phyloP scores from a whole-genome alignment of 1,140 invertebrate genomes.

The Rhizoglyphus robini region DNA sequence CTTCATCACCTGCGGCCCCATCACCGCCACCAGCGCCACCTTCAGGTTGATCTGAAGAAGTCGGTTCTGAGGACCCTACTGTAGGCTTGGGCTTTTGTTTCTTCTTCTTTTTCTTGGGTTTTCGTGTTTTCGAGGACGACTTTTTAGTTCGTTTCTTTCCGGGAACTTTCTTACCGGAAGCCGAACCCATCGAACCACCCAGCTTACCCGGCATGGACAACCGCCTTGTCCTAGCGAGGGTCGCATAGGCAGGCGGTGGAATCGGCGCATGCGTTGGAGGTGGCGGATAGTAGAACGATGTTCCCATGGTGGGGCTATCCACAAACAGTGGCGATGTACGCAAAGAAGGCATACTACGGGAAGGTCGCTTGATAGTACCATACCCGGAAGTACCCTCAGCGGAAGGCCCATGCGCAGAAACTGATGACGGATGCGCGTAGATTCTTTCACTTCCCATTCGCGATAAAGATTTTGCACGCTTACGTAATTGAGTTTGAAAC shows the following conservation, averaged over 20 bases:
- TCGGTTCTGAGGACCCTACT: too few species aligned
- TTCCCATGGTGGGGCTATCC: neutral
- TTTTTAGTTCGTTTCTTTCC: too few species aligned
- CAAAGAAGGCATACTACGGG: neutral
- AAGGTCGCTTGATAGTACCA: neutral
- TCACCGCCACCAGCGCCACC: neutral
- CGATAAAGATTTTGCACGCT: conserved; percentile 6
- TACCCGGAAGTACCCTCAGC: neutral
- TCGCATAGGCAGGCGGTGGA: neutral
- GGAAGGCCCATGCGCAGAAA: neutral
- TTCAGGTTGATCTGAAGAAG: neutral
- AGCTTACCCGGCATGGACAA: neutral
- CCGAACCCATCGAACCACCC: too few species aligned
- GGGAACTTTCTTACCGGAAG: too few species aligned
- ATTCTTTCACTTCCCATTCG: neutral
- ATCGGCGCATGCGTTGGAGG: neutral
- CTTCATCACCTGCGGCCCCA: neutral
- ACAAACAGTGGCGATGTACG: neutral
- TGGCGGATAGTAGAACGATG: neutral
- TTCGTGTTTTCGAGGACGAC: too few species aligned
- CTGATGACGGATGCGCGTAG: too few species aligned
- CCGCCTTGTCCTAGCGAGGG: neutral
- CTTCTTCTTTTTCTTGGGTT: too few species aligned
- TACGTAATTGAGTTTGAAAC: neutral
- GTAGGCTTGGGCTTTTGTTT: too few species aligned